Evolutionary conservation across 2,888 invertebrate genomes (phyloP), one percentile per base, ranked within the genome.

Genomic region (Rhagonycha lutea): DNA sequence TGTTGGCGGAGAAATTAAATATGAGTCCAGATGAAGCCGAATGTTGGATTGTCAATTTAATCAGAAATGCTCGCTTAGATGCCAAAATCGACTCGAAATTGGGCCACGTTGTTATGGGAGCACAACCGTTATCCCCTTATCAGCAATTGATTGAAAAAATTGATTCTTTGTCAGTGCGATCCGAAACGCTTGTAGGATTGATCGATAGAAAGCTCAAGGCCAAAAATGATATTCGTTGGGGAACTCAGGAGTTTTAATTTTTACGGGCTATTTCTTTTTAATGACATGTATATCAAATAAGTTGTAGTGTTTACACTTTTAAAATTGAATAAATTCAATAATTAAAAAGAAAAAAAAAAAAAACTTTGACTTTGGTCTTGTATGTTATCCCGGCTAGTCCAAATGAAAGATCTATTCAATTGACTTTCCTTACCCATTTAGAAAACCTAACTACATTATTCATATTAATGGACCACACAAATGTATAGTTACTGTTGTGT

Each of bases 91-190:
- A 99, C 89, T 99, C 99, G 3, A 96, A 96, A 87, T 88, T 96
- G 86, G 99, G 99, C 1, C 98, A 99, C 87, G 99, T 99, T 72
- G 98, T 99, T 71, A 99, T 99, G 99, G 99, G 99, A 26, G 97
- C 98, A 18, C 98, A 99, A 87, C 97, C 98, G 0, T 91, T 98
- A 70, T 99, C 98, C 29, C 99, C 99, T 0, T 99, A 99, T 88
- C 99, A 99, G 86, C 99, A 99, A 86, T 92, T 99, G 60, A 97
- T 99, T 81, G 99, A 99, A 88, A 97, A 99, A 89, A 97, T 98
- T 83, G 99, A 99, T 89, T 95, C 98, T 4, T 91, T 99, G 76
- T 96, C 98, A n/a, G 97, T 98, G 83, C 92, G 98, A 78, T 98
- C 99, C 7, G 99, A 99, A 89, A 96, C 98, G 80, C 90, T 99